Evolutionary conservation across 2,888 invertebrate genomes (phyloP), one percentile per base, ranked within the genome.

Genomic region (Amphipyra berbera): DNA sequence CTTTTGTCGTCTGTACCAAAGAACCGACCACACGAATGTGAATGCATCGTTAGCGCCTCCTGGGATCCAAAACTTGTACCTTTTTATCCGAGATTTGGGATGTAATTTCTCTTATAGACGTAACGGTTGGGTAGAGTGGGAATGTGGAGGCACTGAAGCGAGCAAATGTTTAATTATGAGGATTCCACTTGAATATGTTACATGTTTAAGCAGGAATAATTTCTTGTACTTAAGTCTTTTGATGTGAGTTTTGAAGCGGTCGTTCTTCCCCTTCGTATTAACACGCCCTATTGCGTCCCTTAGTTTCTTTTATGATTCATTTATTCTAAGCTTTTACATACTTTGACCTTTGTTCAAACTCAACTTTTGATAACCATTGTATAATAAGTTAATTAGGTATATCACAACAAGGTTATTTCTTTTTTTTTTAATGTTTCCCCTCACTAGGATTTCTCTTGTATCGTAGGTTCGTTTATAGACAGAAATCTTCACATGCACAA

Each of bases 21-120:
- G 46, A 50, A 69, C 58, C 44, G 44, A 60, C 54, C 53, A 9
- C 50, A 55, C 33, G 56, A 74, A 68, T 65, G 55, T 68, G 71
- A 81, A 79, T 82, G 79, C 79, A 77, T 82, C 75, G 68, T 57
- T 77, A 76, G 54, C 61, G 57, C 59, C 69, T 54, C 59, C 33
- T 40, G 56, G 65, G 57, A 62, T 49, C 53, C 15, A 38, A 40
- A 60, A 58, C 9, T 6, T 3, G 53, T 61, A 59, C 54, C 47
- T 45, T 75, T 68, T 69, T 45, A 72, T 52, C 55, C 50, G 37
- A 61, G 73, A 77, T 75, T 78, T 67, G 7, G 48, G 30, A 61
- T 63, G 61, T 69, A 67, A 73, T 63, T 68, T 61, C 67, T 73
- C 57, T 63, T 54, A 57, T 40, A 68, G 53, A 59, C 45, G 63